phyloP scores from a whole-genome alignment of 2,888 invertebrate species.

The Sinelater perroti region DNA sequence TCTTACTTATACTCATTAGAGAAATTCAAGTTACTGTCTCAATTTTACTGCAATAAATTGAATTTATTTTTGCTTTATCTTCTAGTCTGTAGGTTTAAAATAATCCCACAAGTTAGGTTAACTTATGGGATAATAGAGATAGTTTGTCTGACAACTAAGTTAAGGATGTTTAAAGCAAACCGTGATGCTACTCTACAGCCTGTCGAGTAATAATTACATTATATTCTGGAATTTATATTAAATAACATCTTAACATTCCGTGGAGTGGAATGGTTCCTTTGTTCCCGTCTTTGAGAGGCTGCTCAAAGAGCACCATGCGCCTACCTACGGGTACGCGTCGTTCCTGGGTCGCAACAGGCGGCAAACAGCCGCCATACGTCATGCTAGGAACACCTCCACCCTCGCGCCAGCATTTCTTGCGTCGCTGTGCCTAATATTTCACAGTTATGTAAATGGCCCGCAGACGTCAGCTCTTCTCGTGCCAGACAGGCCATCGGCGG shows the following conservation, averaged over 20 bases:
- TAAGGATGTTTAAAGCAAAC: no score
- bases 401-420: neutral
- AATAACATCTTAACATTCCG: slow-evolving; percentile 35
- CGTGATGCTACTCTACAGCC: no score
- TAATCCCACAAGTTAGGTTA: no score
- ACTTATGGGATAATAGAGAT: no score
- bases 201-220: no score
- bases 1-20: no score
- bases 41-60: no score
- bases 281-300: slow-evolving; percentile 33
- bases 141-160: no score
- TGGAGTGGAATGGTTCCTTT: slow-evolving; percentile 28
- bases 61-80: no score
- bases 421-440: slow-evolving; percentile 25
- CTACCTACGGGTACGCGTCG: slow-evolving; percentile 43
- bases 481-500: slow-evolving; percentile 9
- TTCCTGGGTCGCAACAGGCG: slow-evolving; percentile 47
- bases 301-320: slow-evolving; percentile 33
- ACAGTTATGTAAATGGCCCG: slow-evolving; percentile 28
- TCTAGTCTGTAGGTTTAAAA: no score
- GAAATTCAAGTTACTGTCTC: no score
- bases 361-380: slow-evolving; percentile 36
- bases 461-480: slow-evolving; percentile 16
- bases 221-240: no score
- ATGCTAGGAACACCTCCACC: slow-evolving; percentile 37